Percentiles rank a stretch among this genome's conserved stretches.
phyloP scores from a whole-genome alignment of 2,888 invertebrate species.

The Morinoia aosen region DNA sequence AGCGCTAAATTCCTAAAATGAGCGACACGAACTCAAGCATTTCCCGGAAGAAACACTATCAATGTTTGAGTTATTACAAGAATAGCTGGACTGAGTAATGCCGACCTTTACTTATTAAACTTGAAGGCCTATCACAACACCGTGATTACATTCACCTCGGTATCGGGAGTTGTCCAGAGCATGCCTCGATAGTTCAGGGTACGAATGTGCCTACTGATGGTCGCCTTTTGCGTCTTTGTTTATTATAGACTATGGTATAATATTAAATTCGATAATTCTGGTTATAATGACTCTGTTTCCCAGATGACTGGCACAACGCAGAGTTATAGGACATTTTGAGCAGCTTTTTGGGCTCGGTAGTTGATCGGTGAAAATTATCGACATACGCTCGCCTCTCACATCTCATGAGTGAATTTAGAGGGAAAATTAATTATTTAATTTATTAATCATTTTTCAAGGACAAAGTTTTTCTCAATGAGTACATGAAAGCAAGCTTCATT shows the following conservation, averaged over 20 bases:
- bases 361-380: too few species aligned
- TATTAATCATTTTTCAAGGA: too few species aligned
- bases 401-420: too few species aligned
- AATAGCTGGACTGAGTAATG: neutral
- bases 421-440: too few species aligned
- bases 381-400: too few species aligned
- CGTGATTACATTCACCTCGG: neutral
- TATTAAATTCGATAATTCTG: too few species aligned
- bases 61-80: neutral
- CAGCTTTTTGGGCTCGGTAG: too few species aligned
- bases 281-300: neutral
- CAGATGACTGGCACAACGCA: neutral
- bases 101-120: neutral
- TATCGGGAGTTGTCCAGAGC: neutral
- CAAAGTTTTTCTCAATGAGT: too few species aligned
- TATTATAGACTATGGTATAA: too few species aligned
- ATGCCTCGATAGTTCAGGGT: neutral
- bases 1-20: neutral
- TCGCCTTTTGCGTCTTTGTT: neutral
- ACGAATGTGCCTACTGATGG: neutral
- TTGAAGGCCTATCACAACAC: neutral
- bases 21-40: neutral
- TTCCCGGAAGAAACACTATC: neutral
- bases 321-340: neutral
- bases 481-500: too few species aligned